These are phyloP conservation scores for Podarcis raffonei DNA, from an alignment of 2,113 vertebrate species.

Conservation along the genomic window DNA sequence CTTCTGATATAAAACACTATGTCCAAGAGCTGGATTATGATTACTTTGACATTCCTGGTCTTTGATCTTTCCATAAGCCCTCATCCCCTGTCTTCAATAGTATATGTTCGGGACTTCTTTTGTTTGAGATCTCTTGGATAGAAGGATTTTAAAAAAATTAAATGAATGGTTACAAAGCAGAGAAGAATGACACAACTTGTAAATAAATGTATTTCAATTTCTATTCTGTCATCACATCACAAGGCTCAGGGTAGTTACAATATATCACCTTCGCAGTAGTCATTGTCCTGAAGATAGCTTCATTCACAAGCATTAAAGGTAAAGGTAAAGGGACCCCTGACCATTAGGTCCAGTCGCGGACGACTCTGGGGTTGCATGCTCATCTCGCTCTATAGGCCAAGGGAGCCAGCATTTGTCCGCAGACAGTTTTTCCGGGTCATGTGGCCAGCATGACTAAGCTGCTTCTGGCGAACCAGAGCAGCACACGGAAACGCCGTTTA, in stretches of 20 bases:
- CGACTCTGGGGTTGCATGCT: too few species aligned
- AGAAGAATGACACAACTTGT: not conserved
- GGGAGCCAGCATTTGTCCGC: too few species aligned
- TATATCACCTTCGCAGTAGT: too few species aligned
- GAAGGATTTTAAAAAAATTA: not conserved
- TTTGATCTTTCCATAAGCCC: conserved; percentile 53
- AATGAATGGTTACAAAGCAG: too few species aligned
- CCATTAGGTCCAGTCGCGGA: too few species aligned
- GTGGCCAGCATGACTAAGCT: too few species aligned
- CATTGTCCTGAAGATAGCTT: not conserved
- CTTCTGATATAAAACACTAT: conserved; percentile 53
- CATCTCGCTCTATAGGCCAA: too few species aligned
- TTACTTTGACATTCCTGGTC: conserved; percentile 38
- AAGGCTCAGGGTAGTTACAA: not conserved
- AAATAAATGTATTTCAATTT: not conserved
- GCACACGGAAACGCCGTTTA: too few species aligned
- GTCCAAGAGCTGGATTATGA: conserved; percentile 64
- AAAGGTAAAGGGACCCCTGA: too few species aligned
- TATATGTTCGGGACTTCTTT: conserved; percentile 28
- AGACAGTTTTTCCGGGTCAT: too few species aligned
- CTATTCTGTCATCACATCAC: not conserved
- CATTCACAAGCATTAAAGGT: not conserved
- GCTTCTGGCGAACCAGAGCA: too few species aligned
- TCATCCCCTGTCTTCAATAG: conserved; percentile 41
- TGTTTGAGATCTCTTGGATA: conserved; percentile 1